Percentiles rank a stretch among this genome's conserved stretches.
Conservation (phyloP, 2,797 vertebrate species). For the Oreortyx pictus region DNA sequence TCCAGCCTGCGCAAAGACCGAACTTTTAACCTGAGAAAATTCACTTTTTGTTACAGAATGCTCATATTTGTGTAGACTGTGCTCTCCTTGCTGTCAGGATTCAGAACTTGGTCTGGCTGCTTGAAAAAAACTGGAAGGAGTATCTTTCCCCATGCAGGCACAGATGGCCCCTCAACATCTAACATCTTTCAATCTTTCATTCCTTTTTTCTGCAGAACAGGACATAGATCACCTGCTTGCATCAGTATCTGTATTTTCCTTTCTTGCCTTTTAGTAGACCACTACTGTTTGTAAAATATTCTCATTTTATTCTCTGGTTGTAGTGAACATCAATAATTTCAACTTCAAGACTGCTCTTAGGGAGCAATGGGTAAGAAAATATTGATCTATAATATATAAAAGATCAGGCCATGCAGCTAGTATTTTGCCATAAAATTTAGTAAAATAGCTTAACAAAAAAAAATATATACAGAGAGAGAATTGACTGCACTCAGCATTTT, state of each 20-base stretch:
- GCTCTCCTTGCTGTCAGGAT: not conserved
- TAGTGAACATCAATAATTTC: not conserved
- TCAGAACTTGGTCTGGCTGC: not conserved
- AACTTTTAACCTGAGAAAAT: not conserved
- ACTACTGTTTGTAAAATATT: not conserved
- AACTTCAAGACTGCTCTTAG: not conserved
- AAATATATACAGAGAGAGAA: not conserved
- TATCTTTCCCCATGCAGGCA: rapidly evolving
- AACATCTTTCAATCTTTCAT: not conserved
- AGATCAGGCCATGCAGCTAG: rapidly evolving
- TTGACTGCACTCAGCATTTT: not conserved
- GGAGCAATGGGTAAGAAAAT: not conserved
- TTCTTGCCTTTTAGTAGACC: not conserved
- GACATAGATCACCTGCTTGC: not conserved
- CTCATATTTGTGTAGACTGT: not conserved
- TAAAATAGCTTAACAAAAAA: not conserved
- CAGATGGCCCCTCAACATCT: not conserved
- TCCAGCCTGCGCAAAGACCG: not conserved
- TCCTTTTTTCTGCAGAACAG: not conserved
- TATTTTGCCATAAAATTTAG: not conserved
- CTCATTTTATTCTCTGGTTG: not conserved
- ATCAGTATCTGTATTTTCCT: not conserved
- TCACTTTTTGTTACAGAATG: not conserved
- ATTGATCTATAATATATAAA: not conserved
- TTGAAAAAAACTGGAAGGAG: not conserved